Conservation (phyloP, 2,113 vertebrate species). For the Dipodomys merriami region DNA sequence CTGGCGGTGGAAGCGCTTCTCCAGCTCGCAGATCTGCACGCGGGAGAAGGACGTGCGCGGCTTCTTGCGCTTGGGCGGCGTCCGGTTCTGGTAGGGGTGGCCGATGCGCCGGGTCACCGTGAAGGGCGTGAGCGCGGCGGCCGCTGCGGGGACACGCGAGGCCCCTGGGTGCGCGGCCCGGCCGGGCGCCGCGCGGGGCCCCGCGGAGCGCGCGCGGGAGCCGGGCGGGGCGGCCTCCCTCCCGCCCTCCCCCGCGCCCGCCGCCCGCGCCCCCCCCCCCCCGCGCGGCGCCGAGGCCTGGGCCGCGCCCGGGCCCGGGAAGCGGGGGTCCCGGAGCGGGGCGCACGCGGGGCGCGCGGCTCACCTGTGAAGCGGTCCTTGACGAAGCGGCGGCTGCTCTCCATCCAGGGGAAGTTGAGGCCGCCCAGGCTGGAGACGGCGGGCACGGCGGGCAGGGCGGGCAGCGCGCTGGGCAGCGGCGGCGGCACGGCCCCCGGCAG, state of each 20-base stretch:
- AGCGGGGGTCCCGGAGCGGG: not conserved
- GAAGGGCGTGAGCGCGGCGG: conserved; percentile 90
- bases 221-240: not conserved
- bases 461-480: conserved; percentile 89
- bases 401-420: conserved; percentile 95
- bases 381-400: conserved; percentile 92
- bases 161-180: conserved; percentile 58
- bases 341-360: conserved; percentile 60
- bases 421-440: conserved; percentile 88
- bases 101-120: conserved; percentile 90
- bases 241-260: not conserved
- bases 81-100: conserved; percentile 98
- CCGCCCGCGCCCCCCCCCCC: conserved; percentile 3
- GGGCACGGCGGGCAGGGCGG: conserved; percentile 88
- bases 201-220: not conserved
- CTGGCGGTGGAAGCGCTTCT: conserved; percentile 94
- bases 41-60: conserved; percentile 97
- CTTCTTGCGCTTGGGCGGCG: conserved; percentile 98
- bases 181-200: conserved; percentile 29
- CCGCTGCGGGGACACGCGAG: conserved; percentile 79
- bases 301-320: not conserved
- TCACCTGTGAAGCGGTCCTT: conserved; percentile 93
- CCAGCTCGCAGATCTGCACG: conserved; percentile 98
- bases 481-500: conserved; percentile 92
- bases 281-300: conserved; percentile 43